phyloP scores from a whole-genome alignment of 2,797 vertebrate genomes.

The Moxostoma hubbsi region DNA sequence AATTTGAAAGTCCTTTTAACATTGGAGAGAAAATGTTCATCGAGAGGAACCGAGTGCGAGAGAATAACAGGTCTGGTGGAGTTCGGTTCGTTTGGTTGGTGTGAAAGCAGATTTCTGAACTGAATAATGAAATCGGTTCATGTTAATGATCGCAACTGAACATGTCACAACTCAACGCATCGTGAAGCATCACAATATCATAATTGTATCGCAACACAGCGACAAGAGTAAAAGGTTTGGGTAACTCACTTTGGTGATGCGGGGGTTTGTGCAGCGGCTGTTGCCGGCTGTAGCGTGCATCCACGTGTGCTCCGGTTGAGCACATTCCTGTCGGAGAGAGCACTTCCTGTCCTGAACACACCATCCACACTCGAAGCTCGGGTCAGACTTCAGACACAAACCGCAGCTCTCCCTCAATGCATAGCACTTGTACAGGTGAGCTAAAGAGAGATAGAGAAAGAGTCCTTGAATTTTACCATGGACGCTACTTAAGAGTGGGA shows the following conservation, averaged over 20 bases:
- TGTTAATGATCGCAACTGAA: too few relatives aligned
- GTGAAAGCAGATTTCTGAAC: constrained; percentile 32
- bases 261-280: constrained; percentile 84
- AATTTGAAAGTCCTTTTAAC: constrained; percentile 26
- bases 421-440: constrained; percentile 87
- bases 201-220: too few relatives aligned
- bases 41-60: constrained; percentile 48
- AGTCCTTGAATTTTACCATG: background rate
- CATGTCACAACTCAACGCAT: too few relatives aligned
- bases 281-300: constrained; percentile 79
- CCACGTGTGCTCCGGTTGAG: constrained; percentile 71
- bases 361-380: constrained; percentile 86
- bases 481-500: too few relatives aligned
- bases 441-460: constrained; percentile 64
- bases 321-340: constrained; percentile 84
- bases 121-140: too few relatives aligned
- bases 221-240: too few relatives aligned
- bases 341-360: constrained; percentile 83
- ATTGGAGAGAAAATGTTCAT: constrained; percentile 57
- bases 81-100: constrained; percentile 64
- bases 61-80: too few relatives aligned
- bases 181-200: too few relatives aligned
- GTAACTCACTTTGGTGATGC: constrained; percentile 78
- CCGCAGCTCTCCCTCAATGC: constrained; percentile 87
- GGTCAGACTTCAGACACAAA: constrained; percentile 86